phyloP scores from a whole-genome alignment of 2,888 invertebrate species.

The Lasioglossum vierecki region DNA sequence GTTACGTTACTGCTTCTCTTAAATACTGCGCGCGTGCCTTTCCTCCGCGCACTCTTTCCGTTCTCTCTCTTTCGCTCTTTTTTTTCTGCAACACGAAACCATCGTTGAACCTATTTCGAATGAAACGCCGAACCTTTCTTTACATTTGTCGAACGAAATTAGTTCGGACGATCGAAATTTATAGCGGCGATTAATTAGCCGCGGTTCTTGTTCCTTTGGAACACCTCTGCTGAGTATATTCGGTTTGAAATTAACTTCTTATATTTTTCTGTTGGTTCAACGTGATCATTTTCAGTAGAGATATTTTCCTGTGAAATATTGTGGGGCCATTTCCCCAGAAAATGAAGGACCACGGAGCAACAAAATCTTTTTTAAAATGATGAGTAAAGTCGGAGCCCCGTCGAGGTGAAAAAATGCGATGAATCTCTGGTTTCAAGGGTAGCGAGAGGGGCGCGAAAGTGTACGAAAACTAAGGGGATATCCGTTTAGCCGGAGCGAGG shows the following conservation, averaged over 20 bases:
- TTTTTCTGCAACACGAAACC: neutral
- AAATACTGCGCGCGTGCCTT: conserved; percentile 71
- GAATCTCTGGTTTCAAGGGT: neutral
- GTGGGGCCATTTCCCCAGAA: neutral
- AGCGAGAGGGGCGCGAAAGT: neutral
- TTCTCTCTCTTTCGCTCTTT: neutral
- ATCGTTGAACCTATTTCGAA: conserved; percentile 4
- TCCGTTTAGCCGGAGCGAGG: conserved; percentile 56
- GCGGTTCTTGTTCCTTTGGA: neutral
- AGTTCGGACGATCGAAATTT: neutral
- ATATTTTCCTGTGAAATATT: too few relatives aligned
- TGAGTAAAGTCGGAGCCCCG: neutral
- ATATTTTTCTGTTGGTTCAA: too few relatives aligned
- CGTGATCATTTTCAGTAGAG: too few relatives aligned
- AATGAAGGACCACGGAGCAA: neutral
- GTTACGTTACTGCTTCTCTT: conserved; percentile 69
- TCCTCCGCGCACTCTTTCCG: conserved; percentile 16
- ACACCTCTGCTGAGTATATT: neutral
- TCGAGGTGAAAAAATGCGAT: neutral
- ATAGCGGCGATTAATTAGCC: neutral
- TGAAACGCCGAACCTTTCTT: conserved; percentile 12
- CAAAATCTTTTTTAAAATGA: neutral
- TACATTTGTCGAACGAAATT: neutral
- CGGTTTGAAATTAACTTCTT: neutral
- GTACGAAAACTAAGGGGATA: conserved; percentile 49